Conservation (phyloP, 1,140 invertebrate species). For the Asbolus verrucosus region DNA sequence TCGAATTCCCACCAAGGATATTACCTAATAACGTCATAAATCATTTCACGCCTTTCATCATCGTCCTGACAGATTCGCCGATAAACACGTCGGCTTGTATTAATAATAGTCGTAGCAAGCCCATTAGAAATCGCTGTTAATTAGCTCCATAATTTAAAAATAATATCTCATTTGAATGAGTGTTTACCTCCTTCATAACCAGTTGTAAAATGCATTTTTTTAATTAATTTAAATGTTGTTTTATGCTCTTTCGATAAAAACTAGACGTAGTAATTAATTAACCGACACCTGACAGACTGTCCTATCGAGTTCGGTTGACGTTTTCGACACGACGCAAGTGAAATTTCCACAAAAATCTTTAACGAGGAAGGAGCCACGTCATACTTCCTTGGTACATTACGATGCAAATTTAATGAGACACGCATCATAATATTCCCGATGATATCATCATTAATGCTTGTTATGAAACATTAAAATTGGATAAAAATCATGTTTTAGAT, state of each 20-base stretch:
- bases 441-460: neutral
- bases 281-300: constrained; percentile 33
- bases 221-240: constrained; percentile 19
- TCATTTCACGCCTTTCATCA: constrained; percentile 42
- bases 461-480: too few species aligned
- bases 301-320: neutral
- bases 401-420: constrained; percentile 8
- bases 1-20: constrained; percentile 32
- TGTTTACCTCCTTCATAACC: constrained; percentile 26
- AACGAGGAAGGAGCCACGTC: too few species aligned
- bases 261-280: constrained; percentile 31
- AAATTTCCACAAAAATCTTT: neutral
- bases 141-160: constrained; percentile 40
- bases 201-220: constrained; percentile 29
- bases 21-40: constrained; percentile 42
- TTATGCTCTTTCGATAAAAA: constrained; percentile 24
- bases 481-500: too few species aligned
- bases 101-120: constrained; percentile 34
- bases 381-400: too few species aligned
- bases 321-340: constrained; percentile 16
- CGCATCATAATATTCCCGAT: neutral
- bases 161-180: constrained; percentile 34
- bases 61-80: constrained; percentile 35
- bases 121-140: constrained; percentile 40
- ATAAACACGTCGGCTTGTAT: constrained; percentile 41